Evolutionary conservation across 1,140 invertebrate species (phyloP), one percentile per base, ranked within the genome.

Genomic region (Cryptotermes secundus): DNA sequence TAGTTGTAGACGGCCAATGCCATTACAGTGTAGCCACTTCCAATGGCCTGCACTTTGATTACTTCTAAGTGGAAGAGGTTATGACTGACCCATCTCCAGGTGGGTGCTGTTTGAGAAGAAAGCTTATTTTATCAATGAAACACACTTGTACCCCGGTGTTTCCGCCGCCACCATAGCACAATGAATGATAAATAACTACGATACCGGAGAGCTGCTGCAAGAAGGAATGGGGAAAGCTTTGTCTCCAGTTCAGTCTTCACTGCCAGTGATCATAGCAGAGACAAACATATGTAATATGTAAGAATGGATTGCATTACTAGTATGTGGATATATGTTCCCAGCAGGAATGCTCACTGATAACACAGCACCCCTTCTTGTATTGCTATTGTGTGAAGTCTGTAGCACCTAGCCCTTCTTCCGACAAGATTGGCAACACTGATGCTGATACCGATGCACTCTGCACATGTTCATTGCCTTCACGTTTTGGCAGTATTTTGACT

Each of bases 401-500:
- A n/a, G n/a, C 19, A 42, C 34, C 59, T 84, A 84, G 59, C 84
- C 84, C 59, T 82, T 84, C 45, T 84, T 84, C 83, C 87, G 91
- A 88, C 96, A 97, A 83, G 96, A 95, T 87, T 94, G 93, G 90
- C 96, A 97, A 88, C 96, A 97, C 88, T 96, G 95, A 86, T 94
- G 93, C 89, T 94, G 94, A 89, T 97, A 97, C 59, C 95, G 92
- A 87, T 94, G 92, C 84, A 96, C 91, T 83, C 93, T 93, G 90
- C 96, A 97, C 91, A 97, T 93, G 88, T 96, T 96, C 93, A 97
- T 95, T 35, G 93, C 91, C 87, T 94, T 94, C 26, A 96, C 95
- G 88, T 96, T 96, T 86, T 93, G 92, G 89, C 96, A 97, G 87
- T 95, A 94, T 84, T 93, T 94, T 36, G 95, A 96, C 72, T 93